These are phyloP conservation scores for Agrochola litura DNA, from an alignment of 2,888 invertebrate species.

Conservation along the genomic window DNA sequence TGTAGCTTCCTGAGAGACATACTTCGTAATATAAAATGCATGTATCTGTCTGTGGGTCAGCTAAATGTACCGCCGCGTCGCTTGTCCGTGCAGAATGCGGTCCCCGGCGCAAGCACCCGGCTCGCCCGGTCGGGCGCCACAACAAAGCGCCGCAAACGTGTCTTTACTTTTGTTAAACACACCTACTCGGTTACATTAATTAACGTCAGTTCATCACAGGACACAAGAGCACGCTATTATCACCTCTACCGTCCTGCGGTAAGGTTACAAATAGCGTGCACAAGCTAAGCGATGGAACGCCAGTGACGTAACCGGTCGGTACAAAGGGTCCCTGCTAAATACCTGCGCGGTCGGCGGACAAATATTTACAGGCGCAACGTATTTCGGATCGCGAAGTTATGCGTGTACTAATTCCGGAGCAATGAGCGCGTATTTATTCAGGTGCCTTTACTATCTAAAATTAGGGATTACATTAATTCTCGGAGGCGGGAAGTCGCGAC, in stretches of 20 bases:
- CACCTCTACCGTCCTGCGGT: neutral
- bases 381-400: constrained; percentile 51
- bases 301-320: constrained; percentile 29
- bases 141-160: constrained; percentile 43
- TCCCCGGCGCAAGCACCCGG: neutral
- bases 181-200: constrained; percentile 56
- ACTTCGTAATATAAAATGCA: neutral
- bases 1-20: too few species aligned
- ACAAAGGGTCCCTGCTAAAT: constrained; percentile 54
- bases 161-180: constrained; percentile 57
- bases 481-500: neutral
- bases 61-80: neutral
- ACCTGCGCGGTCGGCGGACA: constrained; percentile 47
- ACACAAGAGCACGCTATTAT: neutral
- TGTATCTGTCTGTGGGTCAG: neutral
- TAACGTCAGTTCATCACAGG: constrained; percentile 43
- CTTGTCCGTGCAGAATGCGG: neutral
- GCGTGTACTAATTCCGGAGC: constrained; percentile 46
- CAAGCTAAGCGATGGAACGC: neutral
- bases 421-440: constrained; percentile 50
- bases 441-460: constrained; percentile 37
- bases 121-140: constrained; percentile 9
- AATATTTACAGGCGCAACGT: constrained; percentile 57
- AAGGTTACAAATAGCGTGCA: constrained; percentile 13
- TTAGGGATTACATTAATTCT: constrained; percentile 34